Evolutionary conservation across 2,797 vertebrate genomes (phyloP).

Genomic region (Sylvilagus floridanus): DNA sequence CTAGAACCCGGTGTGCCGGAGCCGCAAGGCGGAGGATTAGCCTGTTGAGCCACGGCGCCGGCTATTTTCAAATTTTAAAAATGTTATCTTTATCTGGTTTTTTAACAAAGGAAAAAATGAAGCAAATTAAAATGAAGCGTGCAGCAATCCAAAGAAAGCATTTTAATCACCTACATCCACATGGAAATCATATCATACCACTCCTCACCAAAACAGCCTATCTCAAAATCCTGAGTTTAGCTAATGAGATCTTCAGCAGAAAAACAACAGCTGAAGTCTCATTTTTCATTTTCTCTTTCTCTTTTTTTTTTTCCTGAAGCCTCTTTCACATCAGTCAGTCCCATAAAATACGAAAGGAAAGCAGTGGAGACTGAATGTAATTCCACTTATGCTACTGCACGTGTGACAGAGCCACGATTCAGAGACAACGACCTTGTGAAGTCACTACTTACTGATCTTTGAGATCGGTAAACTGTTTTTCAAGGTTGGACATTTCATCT

Average conservation of each 20-base stretch:
- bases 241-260: slow-evolving; percentile 3
- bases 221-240: slow-evolving; percentile 26
- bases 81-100: slow-evolving; percentile 4
- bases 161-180: slow-evolving; percentile 37
- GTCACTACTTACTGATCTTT: slow-evolving; percentile 97
- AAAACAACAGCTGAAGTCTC: slow-evolving; percentile 35
- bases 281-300: too few relatives aligned
- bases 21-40: too few relatives aligned
- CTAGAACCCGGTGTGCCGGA: too few relatives aligned
- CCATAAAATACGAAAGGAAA: slow-evolving; percentile 63
- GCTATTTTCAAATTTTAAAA: slow-evolving; percentile 53
- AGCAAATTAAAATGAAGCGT: slow-evolving; percentile 1
- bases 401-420: background rate
- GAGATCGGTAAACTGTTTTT: slow-evolving; percentile 99
- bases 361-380: background rate
- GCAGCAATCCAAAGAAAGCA: slow-evolving; percentile 18
- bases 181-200: background rate
- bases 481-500: slow-evolving; percentile 99
- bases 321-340: slow-evolving; percentile 37
- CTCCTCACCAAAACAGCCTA: background rate
- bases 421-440: slow-evolving; percentile 27
- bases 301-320: background rate
- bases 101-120: slow-evolving; percentile 52
- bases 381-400: background rate
- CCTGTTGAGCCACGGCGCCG: too few relatives aligned